Conservation (phyloP, 2,797 vertebrate genomes). For the Phoebastria nigripes region DNA sequence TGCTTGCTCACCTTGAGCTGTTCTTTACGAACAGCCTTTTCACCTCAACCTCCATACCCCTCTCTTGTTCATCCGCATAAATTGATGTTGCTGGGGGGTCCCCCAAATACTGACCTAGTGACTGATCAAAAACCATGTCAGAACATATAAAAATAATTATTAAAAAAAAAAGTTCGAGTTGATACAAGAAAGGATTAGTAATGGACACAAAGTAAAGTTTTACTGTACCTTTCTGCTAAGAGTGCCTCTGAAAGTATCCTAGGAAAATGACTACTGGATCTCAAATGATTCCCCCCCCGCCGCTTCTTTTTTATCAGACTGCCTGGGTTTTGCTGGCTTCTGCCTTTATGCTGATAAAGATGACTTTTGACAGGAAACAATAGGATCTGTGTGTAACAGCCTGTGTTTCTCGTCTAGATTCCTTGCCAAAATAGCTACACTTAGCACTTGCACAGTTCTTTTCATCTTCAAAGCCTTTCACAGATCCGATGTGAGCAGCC, state of each 20-base stretch:
- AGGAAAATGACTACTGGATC: background rate
- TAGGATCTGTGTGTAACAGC: background rate
- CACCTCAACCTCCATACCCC: background rate
- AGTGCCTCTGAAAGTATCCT: background rate
- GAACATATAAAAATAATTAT: background rate
- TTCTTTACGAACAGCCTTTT: background rate
- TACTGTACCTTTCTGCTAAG: background rate
- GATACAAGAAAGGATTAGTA: background rate
- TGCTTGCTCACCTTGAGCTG: background rate
- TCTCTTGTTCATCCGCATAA: background rate
- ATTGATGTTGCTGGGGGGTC: background rate
- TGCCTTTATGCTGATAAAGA: constrained; percentile 15
- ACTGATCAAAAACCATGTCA: background rate
- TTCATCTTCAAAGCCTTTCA: constrained; percentile 62
- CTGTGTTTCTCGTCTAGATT: background rate
- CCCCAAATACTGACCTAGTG: background rate
- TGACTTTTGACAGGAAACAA: constrained; percentile 38
- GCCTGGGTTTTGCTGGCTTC: background rate
- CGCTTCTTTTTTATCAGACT: background rate
- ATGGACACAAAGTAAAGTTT: background rate
- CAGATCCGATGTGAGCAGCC: background rate
- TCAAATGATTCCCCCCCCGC: accelerated
- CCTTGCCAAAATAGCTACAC: constrained; percentile 43
- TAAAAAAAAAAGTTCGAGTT: background rate
- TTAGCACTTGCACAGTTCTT: constrained; percentile 14